A percentile compares a stretch with the other conserved stretches of the same genome.
These are phyloP conservation scores for Mixornis gularis DNA, from an alignment of 2,113 vertebrate genomes.

Conservation along the genomic window DNA sequence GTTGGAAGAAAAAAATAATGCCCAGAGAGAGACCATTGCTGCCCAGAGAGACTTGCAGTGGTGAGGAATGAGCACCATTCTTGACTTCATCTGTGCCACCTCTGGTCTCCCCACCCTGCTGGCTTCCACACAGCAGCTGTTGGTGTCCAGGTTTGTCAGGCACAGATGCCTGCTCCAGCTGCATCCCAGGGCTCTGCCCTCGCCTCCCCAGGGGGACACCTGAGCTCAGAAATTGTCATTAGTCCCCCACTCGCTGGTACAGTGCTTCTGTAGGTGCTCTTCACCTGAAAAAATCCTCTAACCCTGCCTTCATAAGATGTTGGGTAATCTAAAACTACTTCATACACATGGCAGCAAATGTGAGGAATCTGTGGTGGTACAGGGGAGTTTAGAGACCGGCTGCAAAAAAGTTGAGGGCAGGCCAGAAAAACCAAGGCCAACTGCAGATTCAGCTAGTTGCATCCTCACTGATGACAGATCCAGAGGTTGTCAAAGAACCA, in stretches of 20 bases:
- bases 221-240: not conserved
- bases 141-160: rapidly evolving
- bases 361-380: not conserved
- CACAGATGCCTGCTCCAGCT: not conserved
- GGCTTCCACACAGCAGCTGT: rapidly evolving
- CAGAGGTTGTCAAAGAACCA: rapidly evolving
- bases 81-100: rapidly evolving
- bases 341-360: rapidly evolving
- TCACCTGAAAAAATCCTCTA: not conserved
- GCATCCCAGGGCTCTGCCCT: not conserved
- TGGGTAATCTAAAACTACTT: not conserved
- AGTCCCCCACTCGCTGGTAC: rapidly evolving
- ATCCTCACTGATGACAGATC: not conserved
- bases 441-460: not conserved
- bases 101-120: too few relatives aligned
- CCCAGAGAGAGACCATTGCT: not conserved
- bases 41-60: not conserved
- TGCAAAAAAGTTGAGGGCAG: not conserved
- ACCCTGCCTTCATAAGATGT: rapidly evolving
- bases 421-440: not conserved
- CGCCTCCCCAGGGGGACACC: not conserved
- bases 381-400: not conserved
- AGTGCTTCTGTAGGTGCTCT: not conserved
- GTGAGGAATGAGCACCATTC: not conserved
- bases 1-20: not conserved